Conservation (phyloP, 2,113 vertebrate genomes). For the Aramus guarauna region DNA sequence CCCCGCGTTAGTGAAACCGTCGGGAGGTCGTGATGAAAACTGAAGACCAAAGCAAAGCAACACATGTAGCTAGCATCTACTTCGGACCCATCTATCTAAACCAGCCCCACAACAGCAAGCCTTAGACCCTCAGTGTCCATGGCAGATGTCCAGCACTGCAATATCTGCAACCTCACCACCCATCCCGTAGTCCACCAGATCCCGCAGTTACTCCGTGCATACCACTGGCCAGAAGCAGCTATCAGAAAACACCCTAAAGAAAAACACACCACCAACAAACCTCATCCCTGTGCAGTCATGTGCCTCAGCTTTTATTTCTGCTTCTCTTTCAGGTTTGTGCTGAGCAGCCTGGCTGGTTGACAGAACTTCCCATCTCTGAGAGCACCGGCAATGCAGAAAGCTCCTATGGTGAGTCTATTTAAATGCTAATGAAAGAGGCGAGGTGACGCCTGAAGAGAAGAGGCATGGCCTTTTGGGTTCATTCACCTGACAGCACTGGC, state of each 20-base stretch:
- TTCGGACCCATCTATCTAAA: not conserved
- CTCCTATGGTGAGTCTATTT: not conserved
- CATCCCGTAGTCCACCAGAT: accelerated
- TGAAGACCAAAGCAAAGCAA: not conserved
- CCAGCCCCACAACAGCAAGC: not conserved
- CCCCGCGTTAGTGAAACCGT: not conserved
- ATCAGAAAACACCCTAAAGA: not conserved
- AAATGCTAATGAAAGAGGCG: not conserved
- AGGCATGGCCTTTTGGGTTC: not conserved
- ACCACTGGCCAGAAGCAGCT: not conserved
- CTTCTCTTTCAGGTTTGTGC: not conserved
- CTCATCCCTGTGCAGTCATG: not conserved
- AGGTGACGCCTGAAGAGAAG: not conserved
- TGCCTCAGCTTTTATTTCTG: not conserved
- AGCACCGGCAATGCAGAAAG: not conserved
- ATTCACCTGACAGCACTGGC: not conserved
- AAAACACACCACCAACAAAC: not conserved
- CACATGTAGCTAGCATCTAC: accelerated
- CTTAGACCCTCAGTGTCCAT: not conserved
- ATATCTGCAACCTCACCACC: not conserved
- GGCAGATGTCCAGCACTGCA: not conserved
- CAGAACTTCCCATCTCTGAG: not conserved
- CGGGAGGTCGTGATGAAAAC: not conserved
- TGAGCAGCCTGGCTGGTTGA: not conserved
- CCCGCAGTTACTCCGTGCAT: accelerated